Conservation (phyloP, 2,797 vertebrate genomes). For the Eulemur coronatus region DNA sequence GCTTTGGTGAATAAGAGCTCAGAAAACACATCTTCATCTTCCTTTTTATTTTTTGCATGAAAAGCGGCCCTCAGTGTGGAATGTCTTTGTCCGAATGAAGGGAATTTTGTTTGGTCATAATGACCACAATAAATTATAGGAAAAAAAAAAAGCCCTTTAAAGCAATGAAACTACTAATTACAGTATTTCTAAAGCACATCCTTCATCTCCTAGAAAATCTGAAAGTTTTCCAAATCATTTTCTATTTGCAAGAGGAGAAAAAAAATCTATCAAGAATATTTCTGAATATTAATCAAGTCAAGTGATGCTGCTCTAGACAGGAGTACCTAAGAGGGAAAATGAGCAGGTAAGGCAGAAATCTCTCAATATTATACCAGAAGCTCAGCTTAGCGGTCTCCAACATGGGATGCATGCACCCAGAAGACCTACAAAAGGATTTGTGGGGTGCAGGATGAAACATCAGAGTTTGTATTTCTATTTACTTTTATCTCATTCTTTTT, state of each 20-base stretch:
- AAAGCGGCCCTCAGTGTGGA: background rate
- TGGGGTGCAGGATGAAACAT: background rate
- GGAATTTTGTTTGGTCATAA: background rate
- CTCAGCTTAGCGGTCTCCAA: background rate
- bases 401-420: background rate
- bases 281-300: background rate
- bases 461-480: background rate
- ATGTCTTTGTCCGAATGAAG: background rate
- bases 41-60: background rate
- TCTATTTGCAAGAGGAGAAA: background rate
- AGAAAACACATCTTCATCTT: background rate
- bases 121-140: background rate
- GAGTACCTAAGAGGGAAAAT: background rate
- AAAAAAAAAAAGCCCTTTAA: background rate
- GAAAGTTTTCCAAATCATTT: constrained; percentile 14
- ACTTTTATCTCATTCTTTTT: constrained; percentile 23
- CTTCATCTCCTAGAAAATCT: background rate
- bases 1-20: background rate
- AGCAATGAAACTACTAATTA: background rate
- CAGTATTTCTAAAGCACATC: background rate
- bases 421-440: background rate
- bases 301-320: background rate
- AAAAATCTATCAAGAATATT: constrained; percentile 38
- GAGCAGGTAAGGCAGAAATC: background rate
- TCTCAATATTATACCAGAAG: background rate